Evolutionary conservation across 2,797 vertebrate genomes (phyloP), one percentile per base, ranked within the genome.

Genomic region (Tapera naevia): DNA sequence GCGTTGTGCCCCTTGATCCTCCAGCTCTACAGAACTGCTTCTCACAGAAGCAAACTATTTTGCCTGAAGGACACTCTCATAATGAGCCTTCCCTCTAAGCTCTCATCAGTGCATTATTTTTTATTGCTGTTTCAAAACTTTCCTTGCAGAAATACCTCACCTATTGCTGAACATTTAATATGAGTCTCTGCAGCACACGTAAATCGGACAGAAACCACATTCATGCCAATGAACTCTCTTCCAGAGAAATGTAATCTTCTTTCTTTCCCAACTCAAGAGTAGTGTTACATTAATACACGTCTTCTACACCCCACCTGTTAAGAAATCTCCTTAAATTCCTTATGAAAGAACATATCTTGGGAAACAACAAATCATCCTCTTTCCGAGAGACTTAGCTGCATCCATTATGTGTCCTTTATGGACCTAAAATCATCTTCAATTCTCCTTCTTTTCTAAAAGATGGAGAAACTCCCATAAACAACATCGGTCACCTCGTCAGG

Each of bases 311-410:
- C 53, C n/a, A 64, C 32, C 76, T 67, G 35, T 56, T 56, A 32
- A 50, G 61, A 94, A 91, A 90, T 71, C 53, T 35, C 23, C 60
- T 83, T 23, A 10, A 43, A 22, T 27, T 80, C 32, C 35, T 64
- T 10, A 24, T 9, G 32, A 78, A 86, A 56, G 5, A 71, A 41
- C 22, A 11, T 11, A 5, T 3, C 45, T 23, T 16, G 72, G 51
- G 72, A 93, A 72, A 39, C 11, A 78, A 71, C 12, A 78, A 46
- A 82, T 43, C 25, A 53, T 48, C 53, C 57, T 41, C 12, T 22
- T 58, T 56, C 80, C 0, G 0, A 53, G 58, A 0, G 2, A n/a
- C 57, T n/a, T 6, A 30, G 64, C 56, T 58, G 75, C n/a, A 23
- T 35, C 60, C 51, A 14, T 45, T 37, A 11, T 8, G 46, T 33